These are phyloP conservation scores for Yponomeuta cagnagella DNA, from an alignment of 2,888 invertebrate species.

Conservation along the genomic window DNA sequence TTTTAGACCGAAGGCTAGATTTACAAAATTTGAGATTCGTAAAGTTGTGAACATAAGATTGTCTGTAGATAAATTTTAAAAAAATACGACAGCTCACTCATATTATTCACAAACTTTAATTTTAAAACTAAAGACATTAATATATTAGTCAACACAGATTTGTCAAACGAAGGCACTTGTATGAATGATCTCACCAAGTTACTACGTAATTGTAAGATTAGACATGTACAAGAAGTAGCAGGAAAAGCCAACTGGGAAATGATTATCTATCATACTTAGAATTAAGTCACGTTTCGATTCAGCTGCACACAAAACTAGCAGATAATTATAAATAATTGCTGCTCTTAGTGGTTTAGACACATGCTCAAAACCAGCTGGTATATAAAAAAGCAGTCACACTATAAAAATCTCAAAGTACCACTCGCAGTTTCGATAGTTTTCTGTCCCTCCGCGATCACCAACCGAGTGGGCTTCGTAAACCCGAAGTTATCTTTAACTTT, in stretches of 20 bases:
- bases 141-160: not conserved
- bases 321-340: too few species aligned
- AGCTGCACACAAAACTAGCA: too few species aligned
- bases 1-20: too few species aligned
- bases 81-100: not conserved
- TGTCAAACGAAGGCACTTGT: not conserved
- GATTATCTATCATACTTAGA: too few species aligned
- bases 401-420: constrained; percentile 29
- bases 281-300: too few species aligned
- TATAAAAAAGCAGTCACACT: not conserved
- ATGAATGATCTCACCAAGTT: not conserved
- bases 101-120: not conserved
- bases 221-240: not conserved
- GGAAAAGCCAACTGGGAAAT: too few species aligned
- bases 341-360: too few species aligned
- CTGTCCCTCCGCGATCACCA: constrained; percentile 26
- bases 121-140: not conserved
- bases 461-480: constrained; percentile 19
- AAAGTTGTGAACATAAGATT: too few species aligned
- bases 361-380: not conserved
- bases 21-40: too few species aligned
- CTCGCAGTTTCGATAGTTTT: constrained; percentile 29
- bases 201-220: not conserved
- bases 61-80: too few species aligned
- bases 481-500: constrained; percentile 30